Evolutionary conservation across 53 echinoderm and acorn worm species (phyloP), one percentile per base, ranked within the genome.

Genomic region (Echinometra lucunter): DNA sequence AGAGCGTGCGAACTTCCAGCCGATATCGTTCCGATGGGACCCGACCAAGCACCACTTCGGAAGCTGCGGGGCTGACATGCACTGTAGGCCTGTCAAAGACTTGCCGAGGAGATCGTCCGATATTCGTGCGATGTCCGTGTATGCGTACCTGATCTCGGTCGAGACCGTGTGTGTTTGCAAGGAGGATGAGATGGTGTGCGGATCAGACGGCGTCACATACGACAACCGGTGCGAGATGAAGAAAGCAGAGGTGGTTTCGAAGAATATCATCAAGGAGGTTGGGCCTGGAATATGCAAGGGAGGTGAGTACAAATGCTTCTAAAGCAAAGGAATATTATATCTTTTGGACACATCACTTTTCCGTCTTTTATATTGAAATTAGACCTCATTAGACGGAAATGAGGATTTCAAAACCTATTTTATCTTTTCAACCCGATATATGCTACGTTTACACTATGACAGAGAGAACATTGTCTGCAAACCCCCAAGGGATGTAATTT

Each of bases 171-270:
- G 98, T 91, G 93, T 90, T 66, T 98, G 98, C 35, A 69, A 95
- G 66, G 92, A 97, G 45, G 89, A 96, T 82, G 89, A 95, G 44
- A 94, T 97, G 92, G 98, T 97, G 25, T 98, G 98, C 56, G 98
- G 98, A 30, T 91, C 96, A 57, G 96, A 98, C 38, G 98, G 98
- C 9, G 95, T 95, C 88, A 98, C 98, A 11, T 98, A 98, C 42
- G 96, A 95, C 37, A 98, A 96, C 23, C 90, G 88, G 23, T 98
- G 98, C 92, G 44, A 53, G 57, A 78, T 98, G 94, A 56, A 94
- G 82, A 95, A 97, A 66, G 94, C 94, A 5, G 95, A 94, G 6
- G 81, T 91, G 16, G 91, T 94, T 75, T 80, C 95, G 21, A 78
- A 42, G 78, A 42, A 4, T 18, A 8, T 42, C 30, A 88, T 97